Conservation (phyloP, 2,797 vertebrate genomes). For the Podargus strigoides region DNA sequence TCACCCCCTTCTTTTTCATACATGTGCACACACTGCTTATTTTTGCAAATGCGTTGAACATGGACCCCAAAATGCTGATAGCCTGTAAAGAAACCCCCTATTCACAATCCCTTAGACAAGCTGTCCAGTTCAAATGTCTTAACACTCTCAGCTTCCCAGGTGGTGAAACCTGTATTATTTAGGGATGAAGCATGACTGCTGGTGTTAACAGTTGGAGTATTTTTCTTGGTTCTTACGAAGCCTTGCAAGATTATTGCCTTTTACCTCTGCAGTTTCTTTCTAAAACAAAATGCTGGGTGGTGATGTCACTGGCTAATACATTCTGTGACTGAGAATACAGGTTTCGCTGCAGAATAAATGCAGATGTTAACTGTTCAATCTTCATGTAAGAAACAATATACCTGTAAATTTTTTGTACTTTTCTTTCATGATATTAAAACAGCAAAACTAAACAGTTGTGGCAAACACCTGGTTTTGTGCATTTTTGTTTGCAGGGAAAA, state of each 20-base stretch:
- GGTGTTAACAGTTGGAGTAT: background rate
- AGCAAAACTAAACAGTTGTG: slow-evolving; percentile 63
- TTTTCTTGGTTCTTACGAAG: background rate
- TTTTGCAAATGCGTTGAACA: background rate
- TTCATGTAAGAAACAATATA: slow-evolving; percentile 67
- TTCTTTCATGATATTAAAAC: slow-evolving; percentile 76
- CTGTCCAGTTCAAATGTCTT: slow-evolving; percentile 13
- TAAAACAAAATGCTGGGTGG: slow-evolving; percentile 41
- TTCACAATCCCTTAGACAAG: background rate
- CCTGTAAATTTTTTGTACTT: slow-evolving; percentile 76
- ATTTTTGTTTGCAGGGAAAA: background rate
- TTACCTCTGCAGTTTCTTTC: slow-evolving; percentile 38
- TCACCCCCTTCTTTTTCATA: background rate
- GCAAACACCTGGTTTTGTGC: slow-evolving; percentile 38
- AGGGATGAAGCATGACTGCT: background rate
- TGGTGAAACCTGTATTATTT: background rate
- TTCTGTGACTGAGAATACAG: slow-evolving; percentile 57
- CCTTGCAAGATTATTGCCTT: slow-evolving; percentile 58
- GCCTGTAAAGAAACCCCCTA: background rate
- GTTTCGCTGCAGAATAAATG: slow-evolving; percentile 46
- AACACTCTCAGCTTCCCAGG: slow-evolving; percentile 16
- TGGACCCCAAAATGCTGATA: background rate
- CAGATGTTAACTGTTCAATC: slow-evolving; percentile 59
- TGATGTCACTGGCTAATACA: slow-evolving; percentile 54
- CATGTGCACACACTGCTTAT: background rate